A percentile compares a stretch with the other conserved stretches of the same genome.
Evolutionary conservation across 2,888 invertebrate genomes (phyloP).

Genomic region (Eupithecia tripunctaria): DNA sequence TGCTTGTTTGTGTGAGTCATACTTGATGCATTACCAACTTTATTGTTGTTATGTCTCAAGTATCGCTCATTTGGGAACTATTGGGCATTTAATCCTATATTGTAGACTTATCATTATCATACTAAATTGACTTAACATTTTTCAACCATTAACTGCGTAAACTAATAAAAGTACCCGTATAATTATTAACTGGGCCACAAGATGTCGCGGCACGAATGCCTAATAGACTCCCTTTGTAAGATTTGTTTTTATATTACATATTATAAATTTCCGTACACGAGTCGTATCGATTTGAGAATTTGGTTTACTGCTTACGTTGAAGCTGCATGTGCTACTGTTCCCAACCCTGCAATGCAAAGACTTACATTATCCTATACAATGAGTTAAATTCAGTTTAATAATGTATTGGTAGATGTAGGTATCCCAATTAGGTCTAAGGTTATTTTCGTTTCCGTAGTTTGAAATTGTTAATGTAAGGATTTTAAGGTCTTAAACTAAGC

Average conservation of each 20-base stretch:
- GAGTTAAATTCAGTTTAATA: neutral
- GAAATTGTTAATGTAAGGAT: slow-evolving; percentile 12
- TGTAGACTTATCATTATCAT: slow-evolving; percentile 83
- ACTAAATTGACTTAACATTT: slow-evolving; percentile 84
- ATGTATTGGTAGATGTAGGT: slow-evolving; percentile 2
- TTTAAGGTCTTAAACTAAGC: slow-evolving; percentile 5
- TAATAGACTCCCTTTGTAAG: slow-evolving; percentile 80
- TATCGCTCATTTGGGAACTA: slow-evolving; percentile 81
- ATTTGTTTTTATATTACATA: slow-evolving; percentile 61
- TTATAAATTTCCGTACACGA: slow-evolving; percentile 69
- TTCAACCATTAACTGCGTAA: slow-evolving; percentile 84
- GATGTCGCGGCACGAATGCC: slow-evolving; percentile 83
- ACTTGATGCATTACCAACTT: slow-evolving; percentile 60
- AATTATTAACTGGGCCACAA: slow-evolving; percentile 79
- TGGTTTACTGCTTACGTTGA: slow-evolving; percentile 75
- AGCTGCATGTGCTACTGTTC: slow-evolving; percentile 73
- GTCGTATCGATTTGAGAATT: slow-evolving; percentile 77
- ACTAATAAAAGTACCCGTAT: slow-evolving; percentile 80
- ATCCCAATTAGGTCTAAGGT: neutral
- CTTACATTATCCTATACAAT: neutral
- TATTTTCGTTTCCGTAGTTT: neutral
- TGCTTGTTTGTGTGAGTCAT: slow-evolving; percentile 79
- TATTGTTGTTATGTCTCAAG: slow-evolving; percentile 59
- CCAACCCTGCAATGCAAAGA: slow-evolving; percentile 37
- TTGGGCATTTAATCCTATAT: slow-evolving; percentile 85